Conservation (phyloP, 2,797 vertebrate genomes). For the Falco rusticolus region DNA sequence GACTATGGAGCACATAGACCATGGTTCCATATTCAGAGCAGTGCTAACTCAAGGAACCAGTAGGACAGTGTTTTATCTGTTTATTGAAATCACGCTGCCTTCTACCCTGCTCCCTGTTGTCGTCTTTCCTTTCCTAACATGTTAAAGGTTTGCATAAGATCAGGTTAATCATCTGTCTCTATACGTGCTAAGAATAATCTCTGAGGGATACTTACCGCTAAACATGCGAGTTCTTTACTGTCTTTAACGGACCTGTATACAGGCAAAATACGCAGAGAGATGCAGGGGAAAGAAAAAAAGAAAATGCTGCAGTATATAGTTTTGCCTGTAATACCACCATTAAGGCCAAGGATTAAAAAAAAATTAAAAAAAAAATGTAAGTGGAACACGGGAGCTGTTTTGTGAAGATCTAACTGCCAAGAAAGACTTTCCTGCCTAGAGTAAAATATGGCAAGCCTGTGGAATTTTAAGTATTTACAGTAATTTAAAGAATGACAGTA, state of each 20-base stretch:
- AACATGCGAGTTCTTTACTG: background rate
- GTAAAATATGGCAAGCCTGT: background rate
- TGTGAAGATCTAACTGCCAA: background rate
- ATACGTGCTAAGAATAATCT: background rate
- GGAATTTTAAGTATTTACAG: background rate
- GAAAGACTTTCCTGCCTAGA: background rate
- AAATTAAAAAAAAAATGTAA: accelerated
- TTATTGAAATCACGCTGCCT: background rate
- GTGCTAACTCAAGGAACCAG: background rate
- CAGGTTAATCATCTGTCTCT: background rate
- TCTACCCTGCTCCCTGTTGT: background rate
- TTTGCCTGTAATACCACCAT: background rate
- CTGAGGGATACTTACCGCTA: background rate
- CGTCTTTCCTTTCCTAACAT: background rate
- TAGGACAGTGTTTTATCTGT: background rate
- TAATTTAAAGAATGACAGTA: background rate
- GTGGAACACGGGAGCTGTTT: background rate
- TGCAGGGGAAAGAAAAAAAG: background rate
- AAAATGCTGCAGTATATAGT: background rate
- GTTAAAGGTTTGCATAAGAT: background rate
- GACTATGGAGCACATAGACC: background rate
- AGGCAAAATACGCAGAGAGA: background rate
- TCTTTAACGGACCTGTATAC: background rate
- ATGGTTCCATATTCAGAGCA: background rate
- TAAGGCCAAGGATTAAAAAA: background rate